These are phyloP conservation scores for Melanerpes aurifrons DNA, from an alignment of 2,113 vertebrate genomes.

Conservation along the genomic window DNA sequence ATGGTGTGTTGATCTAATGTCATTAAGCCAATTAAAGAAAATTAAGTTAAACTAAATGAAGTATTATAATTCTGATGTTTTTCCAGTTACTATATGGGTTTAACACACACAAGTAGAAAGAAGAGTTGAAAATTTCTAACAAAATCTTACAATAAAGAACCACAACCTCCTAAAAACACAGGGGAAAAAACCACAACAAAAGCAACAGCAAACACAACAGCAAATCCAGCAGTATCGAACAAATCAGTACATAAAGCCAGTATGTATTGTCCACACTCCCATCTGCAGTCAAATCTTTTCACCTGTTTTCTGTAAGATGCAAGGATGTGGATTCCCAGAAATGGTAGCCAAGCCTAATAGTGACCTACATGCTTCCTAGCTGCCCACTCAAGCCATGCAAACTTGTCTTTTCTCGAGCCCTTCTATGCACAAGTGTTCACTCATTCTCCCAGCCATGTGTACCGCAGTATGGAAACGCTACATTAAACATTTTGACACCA, in stretches of 20 bases:
- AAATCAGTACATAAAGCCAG: neutral
- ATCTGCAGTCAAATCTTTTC: neutral
- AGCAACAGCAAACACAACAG: neutral
- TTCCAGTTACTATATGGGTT: neutral
- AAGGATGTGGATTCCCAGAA: neutral
- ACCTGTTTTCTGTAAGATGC: neutral
- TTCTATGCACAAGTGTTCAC: neutral
- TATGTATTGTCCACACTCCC: neutral
- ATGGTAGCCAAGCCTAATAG: neutral
- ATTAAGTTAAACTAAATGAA: neutral
- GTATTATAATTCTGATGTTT: neutral
- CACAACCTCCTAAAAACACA: neutral
- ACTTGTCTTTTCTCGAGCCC: neutral
- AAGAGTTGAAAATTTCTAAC: neutral
- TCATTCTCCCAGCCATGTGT: neutral
- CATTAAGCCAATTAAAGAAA: neutral
- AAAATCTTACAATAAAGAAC: neutral
- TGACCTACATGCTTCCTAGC: neutral
- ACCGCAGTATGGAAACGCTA: neutral
- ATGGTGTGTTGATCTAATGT: neutral
- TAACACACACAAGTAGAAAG: neutral
- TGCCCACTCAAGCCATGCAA: neutral
- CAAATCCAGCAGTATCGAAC: neutral
- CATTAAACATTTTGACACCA: slow-evolving; percentile 32
- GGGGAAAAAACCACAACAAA: neutral